phyloP scores from a whole-genome alignment of 2,797 vertebrate species.

The Etheostoma nigrum region DNA sequence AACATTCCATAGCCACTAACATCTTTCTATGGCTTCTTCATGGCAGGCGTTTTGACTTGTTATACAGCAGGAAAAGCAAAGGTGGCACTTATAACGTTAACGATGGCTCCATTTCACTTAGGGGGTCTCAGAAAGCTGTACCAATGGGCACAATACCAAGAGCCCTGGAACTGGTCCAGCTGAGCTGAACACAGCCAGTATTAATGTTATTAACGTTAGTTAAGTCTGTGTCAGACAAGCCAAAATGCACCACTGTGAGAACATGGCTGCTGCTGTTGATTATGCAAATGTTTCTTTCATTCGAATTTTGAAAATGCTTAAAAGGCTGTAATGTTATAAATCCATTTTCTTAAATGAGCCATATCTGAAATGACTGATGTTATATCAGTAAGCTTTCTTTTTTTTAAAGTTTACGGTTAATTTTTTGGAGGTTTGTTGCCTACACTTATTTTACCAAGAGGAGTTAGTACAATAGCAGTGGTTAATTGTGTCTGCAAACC shows the following conservation, averaged over 20 bases:
- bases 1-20: not conserved
- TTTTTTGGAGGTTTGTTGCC: too few relatives aligned
- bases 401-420: not conserved
- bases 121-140: not conserved
- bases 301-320: not conserved
- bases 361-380: not conserved
- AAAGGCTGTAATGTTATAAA: not conserved
- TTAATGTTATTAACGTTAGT: constrained; percentile 6
- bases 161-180: constrained; percentile 11
- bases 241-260: not conserved
- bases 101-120: not conserved
- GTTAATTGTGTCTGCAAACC: too few relatives aligned
- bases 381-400: not conserved
- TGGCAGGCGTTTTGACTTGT: not conserved
- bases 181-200: not conserved
- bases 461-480: too few relatives aligned
- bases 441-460: too few relatives aligned
- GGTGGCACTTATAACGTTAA: constrained; percentile 31
- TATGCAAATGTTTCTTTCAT: not conserved
- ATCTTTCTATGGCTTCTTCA: not conserved
- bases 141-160: not conserved
- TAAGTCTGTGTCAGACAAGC: constrained; percentile 14
- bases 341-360: not conserved
- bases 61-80: not conserved
- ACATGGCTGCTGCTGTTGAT: not conserved